Conservation (phyloP, 2,113 vertebrate species). For the Gasterosteus aculeatus region DNA sequence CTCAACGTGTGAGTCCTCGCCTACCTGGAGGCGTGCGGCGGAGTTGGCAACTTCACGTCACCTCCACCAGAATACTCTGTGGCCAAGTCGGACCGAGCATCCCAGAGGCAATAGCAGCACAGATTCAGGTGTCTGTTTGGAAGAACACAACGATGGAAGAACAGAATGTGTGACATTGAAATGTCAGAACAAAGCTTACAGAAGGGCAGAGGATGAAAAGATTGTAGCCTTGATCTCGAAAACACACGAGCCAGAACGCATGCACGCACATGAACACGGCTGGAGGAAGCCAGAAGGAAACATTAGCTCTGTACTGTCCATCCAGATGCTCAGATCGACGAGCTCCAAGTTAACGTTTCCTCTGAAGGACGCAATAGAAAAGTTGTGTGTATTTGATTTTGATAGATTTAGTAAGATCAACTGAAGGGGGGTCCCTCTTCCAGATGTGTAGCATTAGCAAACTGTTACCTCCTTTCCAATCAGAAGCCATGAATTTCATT, state of each 20-base stretch:
- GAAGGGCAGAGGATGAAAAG: constrained; percentile 69
- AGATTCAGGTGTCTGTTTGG: constrained; percentile 28
- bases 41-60: constrained; percentile 18
- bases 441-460: neutral
- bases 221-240: constrained; percentile 69
- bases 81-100: constrained; percentile 29
- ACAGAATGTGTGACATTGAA: constrained; percentile 67
- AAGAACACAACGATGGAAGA: constrained; percentile 43
- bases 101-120: constrained; percentile 32
- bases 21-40: neutral
- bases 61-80: neutral
- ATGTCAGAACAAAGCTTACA: constrained; percentile 71
- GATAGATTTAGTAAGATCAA: neutral
- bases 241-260: constrained; percentile 47
- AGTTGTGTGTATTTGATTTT: neutral
- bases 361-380: neutral
- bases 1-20: constrained; percentile 23
- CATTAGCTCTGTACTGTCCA: constrained; percentile 36
- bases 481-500: neutral
- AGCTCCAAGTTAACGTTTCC: constrained; percentile 24
- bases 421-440: neutral
- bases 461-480: neutral
- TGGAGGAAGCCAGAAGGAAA: constrained; percentile 43
- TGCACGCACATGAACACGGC: constrained; percentile 43
- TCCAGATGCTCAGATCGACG: constrained; percentile 50